Evolutionary conservation across 2,797 vertebrate species (phyloP).

Genomic region (Taenioides sp.): DNA sequence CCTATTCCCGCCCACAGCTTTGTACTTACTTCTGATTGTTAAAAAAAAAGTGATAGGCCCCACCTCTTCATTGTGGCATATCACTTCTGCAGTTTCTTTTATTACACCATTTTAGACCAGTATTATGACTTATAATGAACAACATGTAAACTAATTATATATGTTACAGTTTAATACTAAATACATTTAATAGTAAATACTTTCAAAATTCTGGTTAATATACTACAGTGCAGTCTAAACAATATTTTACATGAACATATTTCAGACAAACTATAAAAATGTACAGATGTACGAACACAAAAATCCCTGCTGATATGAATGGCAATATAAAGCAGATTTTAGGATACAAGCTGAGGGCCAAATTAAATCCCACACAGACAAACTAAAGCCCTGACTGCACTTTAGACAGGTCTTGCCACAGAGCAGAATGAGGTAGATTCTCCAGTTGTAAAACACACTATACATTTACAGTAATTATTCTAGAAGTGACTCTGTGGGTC

Average conservation of each 20-base stretch:
- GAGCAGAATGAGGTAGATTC: constrained; percentile 2
- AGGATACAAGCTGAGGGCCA: background rate
- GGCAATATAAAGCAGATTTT: background rate
- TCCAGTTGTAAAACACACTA: background rate
- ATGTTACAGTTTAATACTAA: too few species aligned
- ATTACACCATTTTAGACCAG: too few species aligned
- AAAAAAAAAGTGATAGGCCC: too few species aligned
- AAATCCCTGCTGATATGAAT: background rate
- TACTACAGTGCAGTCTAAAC: too few species aligned
- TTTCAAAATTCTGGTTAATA: too few species aligned
- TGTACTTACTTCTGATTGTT: too few species aligned
- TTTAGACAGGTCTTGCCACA: background rate
- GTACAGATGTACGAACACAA: background rate
- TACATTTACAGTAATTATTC: constrained; percentile 2
- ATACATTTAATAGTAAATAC: too few species aligned
- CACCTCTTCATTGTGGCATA: too few species aligned
- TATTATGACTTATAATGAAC: too few species aligned
- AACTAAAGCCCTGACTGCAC: background rate
- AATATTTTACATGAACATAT: background rate
- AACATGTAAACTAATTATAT: too few species aligned
- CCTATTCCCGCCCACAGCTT: too few species aligned
- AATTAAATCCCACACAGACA: background rate
- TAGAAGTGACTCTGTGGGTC: constrained; percentile 6
- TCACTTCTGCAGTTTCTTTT: too few species aligned
- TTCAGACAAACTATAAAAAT: background rate